phyloP scores from a whole-genome alignment of 2,888 invertebrate genomes.

The Idaea biselata region DNA sequence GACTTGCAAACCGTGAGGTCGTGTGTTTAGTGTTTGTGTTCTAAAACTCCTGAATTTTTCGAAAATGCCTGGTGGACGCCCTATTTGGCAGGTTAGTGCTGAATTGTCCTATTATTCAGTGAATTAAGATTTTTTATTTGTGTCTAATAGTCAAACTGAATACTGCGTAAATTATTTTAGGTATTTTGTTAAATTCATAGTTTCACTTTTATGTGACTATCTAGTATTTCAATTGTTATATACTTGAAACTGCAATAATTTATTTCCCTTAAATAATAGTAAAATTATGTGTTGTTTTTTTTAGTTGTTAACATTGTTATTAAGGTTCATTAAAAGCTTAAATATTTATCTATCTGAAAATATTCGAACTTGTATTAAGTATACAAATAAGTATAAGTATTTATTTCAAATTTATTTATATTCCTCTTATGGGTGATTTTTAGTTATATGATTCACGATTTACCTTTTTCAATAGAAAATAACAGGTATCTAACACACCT shows the following conservation, averaged over 20 bases:
- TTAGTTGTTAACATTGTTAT: too few species aligned
- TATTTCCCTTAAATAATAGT: too few species aligned
- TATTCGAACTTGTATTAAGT: too few species aligned
- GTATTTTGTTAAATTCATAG: not conserved
- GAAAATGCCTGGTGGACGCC: slow-evolving; percentile 89
- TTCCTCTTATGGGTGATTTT: too few species aligned
- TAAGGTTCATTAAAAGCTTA: too few species aligned
- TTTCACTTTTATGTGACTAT: not conserved
- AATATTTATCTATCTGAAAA: too few species aligned
- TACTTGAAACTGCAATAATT: too few species aligned
- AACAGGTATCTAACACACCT: slow-evolving; percentile 49
- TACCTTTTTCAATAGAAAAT: slow-evolving; percentile 38
- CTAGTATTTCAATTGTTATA: too few species aligned
- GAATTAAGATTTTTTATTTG: not conserved
- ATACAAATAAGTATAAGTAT: too few species aligned
- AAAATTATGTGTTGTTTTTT: too few species aligned
- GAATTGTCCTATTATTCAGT: not conserved
- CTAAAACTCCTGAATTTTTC: slow-evolving; percentile 36
- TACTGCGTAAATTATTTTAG: not conserved
- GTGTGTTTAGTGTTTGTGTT: slow-evolving; percentile 55
- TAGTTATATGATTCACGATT: not conserved
- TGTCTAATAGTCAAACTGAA: not conserved
- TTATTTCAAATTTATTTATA: too few species aligned
- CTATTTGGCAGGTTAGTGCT: slow-evolving; percentile 85
- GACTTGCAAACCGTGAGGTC: slow-evolving; percentile 53